Evolutionary conservation across 1,140 invertebrate species (phyloP).

Genomic region (Apis cerana): DNA sequence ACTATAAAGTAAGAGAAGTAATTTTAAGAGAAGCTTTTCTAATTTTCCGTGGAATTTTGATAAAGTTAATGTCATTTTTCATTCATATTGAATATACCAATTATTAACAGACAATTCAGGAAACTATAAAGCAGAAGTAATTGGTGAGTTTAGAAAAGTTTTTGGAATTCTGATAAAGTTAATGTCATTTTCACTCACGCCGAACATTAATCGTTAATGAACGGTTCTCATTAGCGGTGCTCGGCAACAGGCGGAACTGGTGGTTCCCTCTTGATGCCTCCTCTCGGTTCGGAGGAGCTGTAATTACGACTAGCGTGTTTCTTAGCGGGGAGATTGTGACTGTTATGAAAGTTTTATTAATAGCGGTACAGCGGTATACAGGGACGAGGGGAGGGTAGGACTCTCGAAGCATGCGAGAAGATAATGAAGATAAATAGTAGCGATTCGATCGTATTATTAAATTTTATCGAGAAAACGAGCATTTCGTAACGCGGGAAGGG

Average conservation of each 20-base stretch:
- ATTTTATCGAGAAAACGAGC: too few relatives aligned
- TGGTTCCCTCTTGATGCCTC: background rate
- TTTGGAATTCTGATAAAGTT: background rate
- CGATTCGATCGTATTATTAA: too few relatives aligned
- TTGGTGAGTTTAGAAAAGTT: background rate
- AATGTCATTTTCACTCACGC: background rate
- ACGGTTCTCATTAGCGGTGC: background rate
- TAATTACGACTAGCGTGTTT: background rate
- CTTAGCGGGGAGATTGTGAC: background rate
- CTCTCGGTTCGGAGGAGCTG: background rate
- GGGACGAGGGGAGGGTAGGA: too few relatives aligned
- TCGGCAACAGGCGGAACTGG: background rate
- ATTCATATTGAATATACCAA: too few relatives aligned
- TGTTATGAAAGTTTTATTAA: slow-evolving; percentile 23
- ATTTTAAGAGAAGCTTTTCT: background rate
- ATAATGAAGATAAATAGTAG: too few relatives aligned
- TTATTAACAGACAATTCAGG: too few relatives aligned
- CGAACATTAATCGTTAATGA: background rate
- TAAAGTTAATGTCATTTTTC: too few relatives aligned
- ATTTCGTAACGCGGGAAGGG: too few relatives aligned
- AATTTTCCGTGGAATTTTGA: background rate
- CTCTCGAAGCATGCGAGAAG: too few relatives aligned
- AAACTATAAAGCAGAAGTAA: too few relatives aligned
- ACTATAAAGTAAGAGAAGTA: too few relatives aligned
- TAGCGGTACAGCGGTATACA: background rate